Evolutionary conservation across 2,797 vertebrate species (phyloP), one percentile per base, ranked within the genome.

Genomic region (Lepilemur septentrionalis): DNA sequence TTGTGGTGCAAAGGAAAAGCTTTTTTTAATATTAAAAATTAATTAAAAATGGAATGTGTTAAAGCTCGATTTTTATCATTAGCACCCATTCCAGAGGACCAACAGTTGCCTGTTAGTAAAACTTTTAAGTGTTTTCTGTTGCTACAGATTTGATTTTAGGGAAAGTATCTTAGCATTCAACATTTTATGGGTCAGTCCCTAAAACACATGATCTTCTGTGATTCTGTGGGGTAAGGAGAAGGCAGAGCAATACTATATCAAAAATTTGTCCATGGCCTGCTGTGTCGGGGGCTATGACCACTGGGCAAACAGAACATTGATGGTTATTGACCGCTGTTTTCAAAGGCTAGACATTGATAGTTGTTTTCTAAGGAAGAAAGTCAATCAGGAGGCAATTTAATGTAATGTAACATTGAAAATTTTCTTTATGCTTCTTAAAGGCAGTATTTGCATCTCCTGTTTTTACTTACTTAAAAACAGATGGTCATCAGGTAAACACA

Each of bases 1-100:
- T 97, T 95, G 94, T 91, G 86, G 96, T 98, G 96, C 94, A 98
- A 96, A 97, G 95, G 93, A 95, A 98, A 97, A 97, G 87, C 87
- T 79, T 98, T 97, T 98, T 98, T 96, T 80, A 97, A 94, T 98
- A 97, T 98, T 98, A 97, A 97, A 98, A 98, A 98, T 98, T 97
- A 98, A 98, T 97, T 97, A 90, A 96, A 98, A 97, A 88, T 78
- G 85, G 70, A 92, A 97, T 97, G 97, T 97, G 79, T 96, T 83
- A 97, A 95, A 91, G 91, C 95, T 96, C 73, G 43, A 90, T 97
- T 98, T 98, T 98, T 98, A 88, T 98, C 98, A 97, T 98, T 98
- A 97, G 94, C 92, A 92, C 92, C 95, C 97, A 83, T 98, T 98
- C 96, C 97, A 35, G 88, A 97, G 70, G 35, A 65, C 96, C 95